Conservation (phyloP, 2,797 vertebrate genomes). For the Tapera naevia region DNA sequence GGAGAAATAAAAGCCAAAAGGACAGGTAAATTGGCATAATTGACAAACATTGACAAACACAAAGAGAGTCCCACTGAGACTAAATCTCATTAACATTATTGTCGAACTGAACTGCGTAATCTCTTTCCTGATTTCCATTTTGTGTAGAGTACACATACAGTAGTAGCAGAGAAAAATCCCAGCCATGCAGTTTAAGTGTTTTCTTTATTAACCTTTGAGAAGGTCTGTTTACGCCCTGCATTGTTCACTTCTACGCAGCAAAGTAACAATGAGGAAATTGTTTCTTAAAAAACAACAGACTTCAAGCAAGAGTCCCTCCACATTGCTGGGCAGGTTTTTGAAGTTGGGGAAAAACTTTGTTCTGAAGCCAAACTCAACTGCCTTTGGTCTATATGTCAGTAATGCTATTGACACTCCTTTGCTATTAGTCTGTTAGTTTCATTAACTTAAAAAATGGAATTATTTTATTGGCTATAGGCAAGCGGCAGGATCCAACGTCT, state of each 20-base stretch:
- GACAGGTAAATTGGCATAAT: constrained; percentile 23
- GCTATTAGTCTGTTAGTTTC: neutral
- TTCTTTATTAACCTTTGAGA: constrained; percentile 12
- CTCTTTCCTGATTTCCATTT: neutral
- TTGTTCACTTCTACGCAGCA: neutral
- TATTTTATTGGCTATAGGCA: neutral
- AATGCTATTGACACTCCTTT: neutral
- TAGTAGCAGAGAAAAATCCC: neutral
- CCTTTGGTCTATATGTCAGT: neutral
- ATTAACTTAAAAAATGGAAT: neutral
- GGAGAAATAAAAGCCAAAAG: constrained; percentile 45
- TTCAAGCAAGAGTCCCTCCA: neutral
- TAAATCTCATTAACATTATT: neutral
- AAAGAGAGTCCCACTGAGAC: neutral
- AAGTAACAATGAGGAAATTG: neutral
- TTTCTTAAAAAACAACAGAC: constrained; percentile 11
- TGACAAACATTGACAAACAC: neutral
- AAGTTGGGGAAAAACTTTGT: neutral
- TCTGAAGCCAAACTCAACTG: neutral
- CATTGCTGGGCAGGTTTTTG: neutral
- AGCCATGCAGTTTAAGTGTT: neutral
- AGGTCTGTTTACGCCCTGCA: neutral
- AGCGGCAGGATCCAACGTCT: neutral
- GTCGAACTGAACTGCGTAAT: neutral
- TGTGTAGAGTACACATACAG: neutral